Evolutionary conservation across 2,797 vertebrate genomes (phyloP).

Genomic region (Adelosebastes latens): DNA sequence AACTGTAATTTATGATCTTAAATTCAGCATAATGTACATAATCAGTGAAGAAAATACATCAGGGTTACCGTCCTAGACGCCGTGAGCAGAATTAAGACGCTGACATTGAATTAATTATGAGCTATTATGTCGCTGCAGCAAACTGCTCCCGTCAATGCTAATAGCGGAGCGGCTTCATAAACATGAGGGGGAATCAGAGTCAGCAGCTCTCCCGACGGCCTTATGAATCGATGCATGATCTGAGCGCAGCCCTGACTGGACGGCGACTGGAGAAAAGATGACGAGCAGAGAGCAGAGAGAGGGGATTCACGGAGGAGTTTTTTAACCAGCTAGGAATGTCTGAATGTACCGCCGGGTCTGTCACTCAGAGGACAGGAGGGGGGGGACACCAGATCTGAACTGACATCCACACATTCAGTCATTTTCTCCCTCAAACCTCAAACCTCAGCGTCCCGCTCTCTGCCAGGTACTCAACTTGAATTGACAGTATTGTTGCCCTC

Average conservation of each 20-base stretch:
- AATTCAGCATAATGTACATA: not conserved
- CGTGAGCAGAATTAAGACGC: conserved; percentile 20
- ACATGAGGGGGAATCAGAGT: conserved; percentile 1
- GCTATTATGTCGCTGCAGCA: conserved; percentile 23
- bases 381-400: not conserved
- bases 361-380: conserved; percentile 21
- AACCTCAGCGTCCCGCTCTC: not conserved
- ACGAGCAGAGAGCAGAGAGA: not conserved
- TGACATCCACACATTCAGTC: conserved; percentile 21
- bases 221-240: conserved; percentile 45
- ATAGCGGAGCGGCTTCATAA: conserved; percentile 7
- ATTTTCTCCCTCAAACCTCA: conserved; percentile 11
- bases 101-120: conserved; percentile 45
- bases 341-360: not conserved
- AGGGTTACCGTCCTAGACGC: not conserved
- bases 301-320: conserved; percentile 17
- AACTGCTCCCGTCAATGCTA: conserved; percentile 30
- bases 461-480: not conserved
- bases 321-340: not conserved
- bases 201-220: conserved; percentile 16
- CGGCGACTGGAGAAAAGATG: conserved; percentile 5
- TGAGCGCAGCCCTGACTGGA: not conserved
- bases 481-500: conserved; percentile 4
- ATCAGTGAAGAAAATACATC: not conserved
- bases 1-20: not conserved